Conservation (phyloP, 2,888 invertebrate genomes). For the Drosophila sordidula region DNA sequence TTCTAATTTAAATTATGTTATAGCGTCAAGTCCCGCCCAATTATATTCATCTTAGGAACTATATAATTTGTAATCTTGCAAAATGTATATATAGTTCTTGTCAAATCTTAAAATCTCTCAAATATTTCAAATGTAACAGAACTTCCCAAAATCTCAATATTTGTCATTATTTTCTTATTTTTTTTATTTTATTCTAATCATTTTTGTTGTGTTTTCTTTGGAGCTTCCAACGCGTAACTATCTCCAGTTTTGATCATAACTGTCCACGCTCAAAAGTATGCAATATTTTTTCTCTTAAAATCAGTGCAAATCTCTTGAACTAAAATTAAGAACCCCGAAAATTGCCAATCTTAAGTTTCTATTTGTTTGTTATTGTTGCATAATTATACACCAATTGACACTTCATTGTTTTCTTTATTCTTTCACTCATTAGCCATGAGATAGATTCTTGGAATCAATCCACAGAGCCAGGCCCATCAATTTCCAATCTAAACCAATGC, state of each 20-base stretch:
- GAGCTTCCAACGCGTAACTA: neutral
- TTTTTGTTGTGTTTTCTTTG: no score
- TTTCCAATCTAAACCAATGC: conserved; percentile 65
- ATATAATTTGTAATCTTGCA: no score
- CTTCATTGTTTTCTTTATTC: conserved; percentile 32
- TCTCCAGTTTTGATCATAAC: neutral
- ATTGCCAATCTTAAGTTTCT: neutral
- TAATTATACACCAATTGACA: conserved; percentile 48
- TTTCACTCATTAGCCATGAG: conserved; percentile 20
- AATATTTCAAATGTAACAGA: no score
- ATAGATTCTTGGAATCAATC: conserved; percentile 47
- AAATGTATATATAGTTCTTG: no score
- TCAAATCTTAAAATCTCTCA: no score
- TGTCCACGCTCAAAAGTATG: conserved; percentile 54
- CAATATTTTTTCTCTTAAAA: conserved; percentile 19
- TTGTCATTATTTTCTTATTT: neutral
- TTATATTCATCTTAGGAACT: no score
- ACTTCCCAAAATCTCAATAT: no score
- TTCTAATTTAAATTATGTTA: no score
- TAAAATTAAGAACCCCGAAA: neutral
- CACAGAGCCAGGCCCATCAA: conserved; percentile 45
- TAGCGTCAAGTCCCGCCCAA: no score
- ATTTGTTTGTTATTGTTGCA: conserved; percentile 36
- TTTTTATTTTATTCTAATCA: neutral
- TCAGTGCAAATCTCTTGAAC: neutral